Conservation (phyloP, 2,888 invertebrate species). For the Chelonus formosanus region DNA sequence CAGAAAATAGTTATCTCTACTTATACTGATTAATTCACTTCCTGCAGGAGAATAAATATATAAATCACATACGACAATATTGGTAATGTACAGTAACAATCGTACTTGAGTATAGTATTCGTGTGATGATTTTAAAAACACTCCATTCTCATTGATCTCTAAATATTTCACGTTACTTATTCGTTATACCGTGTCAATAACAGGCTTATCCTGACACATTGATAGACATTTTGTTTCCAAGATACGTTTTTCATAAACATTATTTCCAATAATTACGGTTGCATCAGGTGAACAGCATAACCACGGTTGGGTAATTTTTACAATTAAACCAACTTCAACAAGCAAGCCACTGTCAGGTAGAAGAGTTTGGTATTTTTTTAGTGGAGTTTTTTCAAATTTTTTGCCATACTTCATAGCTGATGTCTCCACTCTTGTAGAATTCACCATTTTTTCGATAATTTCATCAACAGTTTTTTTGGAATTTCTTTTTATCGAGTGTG, state of each 20-base stretch:
- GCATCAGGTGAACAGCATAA: slow-evolving; percentile 5
- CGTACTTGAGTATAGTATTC: too few relatives aligned
- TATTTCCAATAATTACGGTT: neutral
- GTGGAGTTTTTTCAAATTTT: neutral
- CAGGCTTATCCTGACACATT: neutral
- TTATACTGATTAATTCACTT: too few relatives aligned
- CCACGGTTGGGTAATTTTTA: slow-evolving; percentile 5
- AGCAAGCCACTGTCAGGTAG: neutral
- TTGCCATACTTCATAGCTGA: slow-evolving; percentile 1
- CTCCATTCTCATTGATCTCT: too few relatives aligned
- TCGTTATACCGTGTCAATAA: neutral
- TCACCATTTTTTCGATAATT: too few relatives aligned
- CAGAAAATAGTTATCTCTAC: too few relatives aligned
- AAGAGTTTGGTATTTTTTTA: neutral
- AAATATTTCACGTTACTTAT: too few relatives aligned
- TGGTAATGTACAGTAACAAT: too few relatives aligned
- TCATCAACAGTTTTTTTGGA: too few relatives aligned
- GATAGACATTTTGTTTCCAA: neutral
- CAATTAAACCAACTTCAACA: neutral
- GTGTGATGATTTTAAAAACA: too few relatives aligned
- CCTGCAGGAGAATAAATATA: neutral
- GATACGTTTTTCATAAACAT: neutral
- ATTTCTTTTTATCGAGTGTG: too few relatives aligned
- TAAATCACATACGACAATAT: too few relatives aligned
- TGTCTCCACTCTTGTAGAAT: too few relatives aligned